These are phyloP conservation scores for Porites rus DNA, from an alignment of 92 coral and sea anemone genomes.

Conservation along the genomic window DNA sequence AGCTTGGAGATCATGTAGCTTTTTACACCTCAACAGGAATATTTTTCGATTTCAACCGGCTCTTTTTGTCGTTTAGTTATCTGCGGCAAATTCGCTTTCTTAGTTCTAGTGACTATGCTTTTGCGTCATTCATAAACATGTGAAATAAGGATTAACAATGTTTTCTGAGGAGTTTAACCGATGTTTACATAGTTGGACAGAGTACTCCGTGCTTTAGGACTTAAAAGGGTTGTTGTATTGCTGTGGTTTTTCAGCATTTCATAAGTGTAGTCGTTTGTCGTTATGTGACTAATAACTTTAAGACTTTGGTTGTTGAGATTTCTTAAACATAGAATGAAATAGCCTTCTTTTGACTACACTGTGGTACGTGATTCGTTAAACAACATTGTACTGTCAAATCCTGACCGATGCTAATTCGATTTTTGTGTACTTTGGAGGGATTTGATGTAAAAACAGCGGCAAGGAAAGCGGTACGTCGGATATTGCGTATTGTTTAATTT, in stretches of 20 bases:
- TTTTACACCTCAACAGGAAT: background rate
- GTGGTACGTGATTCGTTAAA: background rate
- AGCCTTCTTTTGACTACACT: conserved; percentile 7
- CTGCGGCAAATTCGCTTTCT: background rate
- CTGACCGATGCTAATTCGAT: conserved; percentile 1
- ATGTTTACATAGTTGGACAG: conserved; percentile 25
- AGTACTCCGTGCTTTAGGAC: background rate
- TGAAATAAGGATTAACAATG: conserved; percentile 9
- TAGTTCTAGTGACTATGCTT: conserved; percentile 2
- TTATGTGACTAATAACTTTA: background rate
- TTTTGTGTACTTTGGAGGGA: conserved; percentile 8
- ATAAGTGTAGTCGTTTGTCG: background rate
- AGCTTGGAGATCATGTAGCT: background rate
- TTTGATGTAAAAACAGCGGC: conserved; percentile 17
- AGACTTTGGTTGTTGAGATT: background rate
- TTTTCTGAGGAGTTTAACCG: conserved; percentile 5
- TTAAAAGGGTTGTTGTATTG: background rate
- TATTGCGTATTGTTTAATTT: conserved; percentile 21
- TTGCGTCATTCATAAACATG: conserved; percentile 27
- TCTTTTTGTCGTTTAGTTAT: background rate
- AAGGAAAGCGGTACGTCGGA: conserved; percentile 38
- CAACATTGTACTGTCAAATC: conserved; percentile 15
- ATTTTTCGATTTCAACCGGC: conserved; percentile 4
- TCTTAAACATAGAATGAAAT: background rate
- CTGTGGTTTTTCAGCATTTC: background rate